Evolutionary conservation across 2,888 invertebrate genomes (phyloP).

Genomic region (Apantesis nais): DNA sequence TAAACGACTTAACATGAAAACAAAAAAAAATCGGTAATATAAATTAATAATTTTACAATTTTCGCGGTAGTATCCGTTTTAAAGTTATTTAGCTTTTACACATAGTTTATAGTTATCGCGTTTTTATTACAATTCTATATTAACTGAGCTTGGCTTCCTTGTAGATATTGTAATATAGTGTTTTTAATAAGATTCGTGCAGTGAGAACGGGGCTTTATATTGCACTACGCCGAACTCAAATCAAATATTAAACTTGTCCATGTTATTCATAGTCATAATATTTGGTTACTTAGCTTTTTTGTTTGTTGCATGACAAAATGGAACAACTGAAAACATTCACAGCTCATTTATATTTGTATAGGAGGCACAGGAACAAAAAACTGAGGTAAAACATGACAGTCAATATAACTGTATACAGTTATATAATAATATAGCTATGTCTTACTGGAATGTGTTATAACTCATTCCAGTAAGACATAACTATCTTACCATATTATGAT

Average conservation of each 20-base stretch:
- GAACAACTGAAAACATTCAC: not conserved
- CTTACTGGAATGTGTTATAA: too few species aligned
- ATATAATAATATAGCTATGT: too few species aligned
- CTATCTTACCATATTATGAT: too few species aligned
- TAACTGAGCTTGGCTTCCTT: slow-evolving; percentile 71
- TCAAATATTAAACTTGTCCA: not conserved
- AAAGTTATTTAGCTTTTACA: slow-evolving; percentile 75
- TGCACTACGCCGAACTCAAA: slow-evolving; percentile 37
- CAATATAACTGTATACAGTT: too few species aligned
- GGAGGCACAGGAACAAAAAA: too few species aligned
- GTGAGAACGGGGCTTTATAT: slow-evolving; percentile 38
- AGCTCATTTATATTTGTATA: not conserved
- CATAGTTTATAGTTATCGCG: slow-evolving; percentile 62
- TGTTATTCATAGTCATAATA: not conserved
- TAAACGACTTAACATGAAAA: slow-evolving; percentile 28
- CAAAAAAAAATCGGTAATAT: slow-evolving; percentile 36
- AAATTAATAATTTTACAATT: slow-evolving; percentile 66
- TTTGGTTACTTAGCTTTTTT: not conserved
- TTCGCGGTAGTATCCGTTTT: slow-evolving; percentile 66
- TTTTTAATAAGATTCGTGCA: slow-evolving; percentile 49
- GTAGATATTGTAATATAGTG: slow-evolving; percentile 72
- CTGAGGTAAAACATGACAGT: too few species aligned
- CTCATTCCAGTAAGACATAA: too few species aligned
- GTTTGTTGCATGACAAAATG: not conserved
- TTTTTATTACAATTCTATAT: slow-evolving; percentile 60